Conservation (phyloP, 2,888 invertebrate genomes). For the Taphrorychus bicolor region DNA sequence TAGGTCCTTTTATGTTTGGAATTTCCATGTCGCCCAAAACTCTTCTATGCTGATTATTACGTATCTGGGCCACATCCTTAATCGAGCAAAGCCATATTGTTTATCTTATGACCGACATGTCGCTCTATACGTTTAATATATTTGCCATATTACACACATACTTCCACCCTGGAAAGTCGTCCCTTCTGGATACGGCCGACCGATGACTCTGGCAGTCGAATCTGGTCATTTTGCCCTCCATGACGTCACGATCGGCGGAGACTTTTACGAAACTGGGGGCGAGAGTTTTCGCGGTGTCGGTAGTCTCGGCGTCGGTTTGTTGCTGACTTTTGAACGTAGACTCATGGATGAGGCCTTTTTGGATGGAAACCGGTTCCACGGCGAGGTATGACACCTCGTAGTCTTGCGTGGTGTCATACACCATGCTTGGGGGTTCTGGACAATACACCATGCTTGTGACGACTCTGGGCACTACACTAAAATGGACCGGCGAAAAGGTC, state of each 20-base stretch:
- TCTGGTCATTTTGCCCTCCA: conserved; percentile 93
- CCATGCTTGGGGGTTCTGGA: no score
- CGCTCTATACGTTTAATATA: no score
- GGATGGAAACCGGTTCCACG: conserved; percentile 77
- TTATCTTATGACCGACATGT: no score
- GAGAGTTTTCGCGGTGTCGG: conserved; percentile 77
- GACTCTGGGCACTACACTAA: no score
- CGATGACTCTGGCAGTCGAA: conserved; percentile 93
- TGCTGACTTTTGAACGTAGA: conserved; percentile 60
- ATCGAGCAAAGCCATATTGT: no score
- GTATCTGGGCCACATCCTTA: no score
- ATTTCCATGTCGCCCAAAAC: no score
- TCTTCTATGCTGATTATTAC: no score
- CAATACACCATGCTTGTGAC: no score
- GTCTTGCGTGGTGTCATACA: conserved; percentile 87
- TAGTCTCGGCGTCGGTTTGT: conserved; percentile 64
- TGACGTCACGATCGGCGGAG: conserved; percentile 84
- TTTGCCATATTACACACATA: no score
- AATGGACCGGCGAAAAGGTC: no score
- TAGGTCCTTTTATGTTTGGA: no score
- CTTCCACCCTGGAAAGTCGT: conserved; percentile 93
- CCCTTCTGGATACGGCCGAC: conserved; percentile 93
- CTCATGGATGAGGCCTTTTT: conserved; percentile 72
- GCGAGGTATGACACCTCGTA: conserved; percentile 88
- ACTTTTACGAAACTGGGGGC: conserved; percentile 87